These are phyloP conservation scores for Sesamia inferens DNA, from an alignment of 2,888 invertebrate species.

Conservation along the genomic window DNA sequence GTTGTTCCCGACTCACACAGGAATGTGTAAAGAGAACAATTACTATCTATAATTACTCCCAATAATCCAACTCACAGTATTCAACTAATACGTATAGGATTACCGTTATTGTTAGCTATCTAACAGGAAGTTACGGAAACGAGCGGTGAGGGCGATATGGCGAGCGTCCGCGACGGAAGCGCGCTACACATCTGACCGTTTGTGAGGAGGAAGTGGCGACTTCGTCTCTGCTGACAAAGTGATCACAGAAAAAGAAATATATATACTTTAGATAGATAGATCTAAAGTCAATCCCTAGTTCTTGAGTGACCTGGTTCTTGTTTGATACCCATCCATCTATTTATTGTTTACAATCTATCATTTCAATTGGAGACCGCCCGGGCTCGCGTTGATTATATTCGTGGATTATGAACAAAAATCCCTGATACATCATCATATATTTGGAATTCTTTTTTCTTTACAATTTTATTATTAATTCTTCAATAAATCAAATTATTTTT, in stretches of 20 bases:
- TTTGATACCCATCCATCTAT: neutral
- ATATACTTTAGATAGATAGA: too few species aligned
- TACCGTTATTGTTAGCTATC: conserved; percentile 50
- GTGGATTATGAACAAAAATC: conserved; percentile 30
- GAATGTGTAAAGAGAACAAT: conserved; percentile 5
- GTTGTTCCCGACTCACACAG: neutral
- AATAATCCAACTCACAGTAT: conserved; percentile 16
- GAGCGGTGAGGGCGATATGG: conserved; percentile 62
- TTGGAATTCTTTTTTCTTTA: neutral
- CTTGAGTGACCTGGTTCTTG: too few species aligned
- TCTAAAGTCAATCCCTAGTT: neutral
- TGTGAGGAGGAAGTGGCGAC: conserved; percentile 59
- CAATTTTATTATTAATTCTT: conserved; percentile 2
- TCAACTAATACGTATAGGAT: conserved; percentile 36
- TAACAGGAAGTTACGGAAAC: conserved; percentile 63
- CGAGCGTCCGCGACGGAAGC: conserved; percentile 56
- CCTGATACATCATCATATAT: conserved; percentile 1
- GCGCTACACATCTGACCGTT: conserved; percentile 50
- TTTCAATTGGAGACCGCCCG: conserved; percentile 18
- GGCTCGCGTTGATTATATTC: conserved; percentile 7
- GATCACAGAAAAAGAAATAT: neutral
- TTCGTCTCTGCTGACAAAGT: conserved; percentile 55
- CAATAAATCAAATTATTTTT: too few species aligned
- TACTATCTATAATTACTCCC: conserved; percentile 7
- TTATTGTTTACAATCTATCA: conserved; percentile 25